Conservation (phyloP, 1,140 invertebrate genomes). For the Ptiloglossa arizonensis region DNA sequence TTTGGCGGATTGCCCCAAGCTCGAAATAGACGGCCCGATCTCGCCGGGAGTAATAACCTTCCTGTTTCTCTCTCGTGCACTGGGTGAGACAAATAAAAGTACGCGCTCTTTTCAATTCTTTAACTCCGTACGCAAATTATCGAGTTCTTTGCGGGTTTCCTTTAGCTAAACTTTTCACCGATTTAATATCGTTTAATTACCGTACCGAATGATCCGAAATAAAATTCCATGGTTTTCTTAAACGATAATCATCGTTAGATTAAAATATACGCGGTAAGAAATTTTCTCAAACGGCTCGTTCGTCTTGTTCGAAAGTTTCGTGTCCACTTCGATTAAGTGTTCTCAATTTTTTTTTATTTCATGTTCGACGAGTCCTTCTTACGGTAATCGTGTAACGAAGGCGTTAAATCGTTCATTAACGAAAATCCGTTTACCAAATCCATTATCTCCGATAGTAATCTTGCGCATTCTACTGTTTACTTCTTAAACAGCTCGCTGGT, state of each 20-base stretch:
- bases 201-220: no score
- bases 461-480: background rate
- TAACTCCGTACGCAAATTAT: no score
- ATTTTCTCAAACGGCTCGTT: no score
- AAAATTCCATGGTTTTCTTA: no score
- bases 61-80: slow-evolving; percentile 62
- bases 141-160: no score
- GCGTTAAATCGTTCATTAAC: background rate
- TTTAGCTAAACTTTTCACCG: no score
- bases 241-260: no score
- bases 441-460: background rate
- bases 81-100: slow-evolving; percentile 28
- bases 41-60: slow-evolving; percentile 78
- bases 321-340: no score
- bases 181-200: no score
- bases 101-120: background rate
- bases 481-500: background rate
- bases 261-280: no score
- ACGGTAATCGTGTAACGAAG: background rate
- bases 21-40: slow-evolving; percentile 76
- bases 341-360: background rate
- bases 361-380: background rate
- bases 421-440: background rate
- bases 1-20: slow-evolving; percentile 76
- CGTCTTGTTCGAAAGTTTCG: no score